Percentiles rank a stretch among this genome's conserved stretches.
phyloP scores from a whole-genome alignment of 2,797 vertebrate genomes.

The Kryptolebias ocellatus region DNA sequence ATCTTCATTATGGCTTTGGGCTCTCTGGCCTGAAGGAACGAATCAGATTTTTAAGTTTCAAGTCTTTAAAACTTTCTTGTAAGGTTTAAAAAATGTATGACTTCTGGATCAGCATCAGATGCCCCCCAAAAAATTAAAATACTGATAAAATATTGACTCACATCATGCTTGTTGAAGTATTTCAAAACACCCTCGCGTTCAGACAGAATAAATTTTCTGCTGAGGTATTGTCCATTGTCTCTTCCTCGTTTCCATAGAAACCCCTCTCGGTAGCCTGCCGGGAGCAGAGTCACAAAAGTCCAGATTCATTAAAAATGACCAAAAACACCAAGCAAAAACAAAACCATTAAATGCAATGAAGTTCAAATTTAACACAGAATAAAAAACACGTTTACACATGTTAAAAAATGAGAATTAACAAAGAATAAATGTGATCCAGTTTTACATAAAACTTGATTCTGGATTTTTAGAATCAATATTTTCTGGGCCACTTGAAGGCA shows the following conservation, averaged over 20 bases:
- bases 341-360: neutral
- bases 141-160: slow-evolving; percentile 11
- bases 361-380: too few relatives aligned
- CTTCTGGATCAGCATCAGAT: too few relatives aligned
- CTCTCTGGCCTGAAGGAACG: slow-evolving; percentile 87
- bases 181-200: slow-evolving; percentile 89
- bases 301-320: neutral
- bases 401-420: too few relatives aligned
- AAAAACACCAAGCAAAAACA: neutral
- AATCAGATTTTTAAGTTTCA: neutral
- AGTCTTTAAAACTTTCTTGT: neutral
- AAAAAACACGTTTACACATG: too few relatives aligned
- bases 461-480: too few relatives aligned
- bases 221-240: slow-evolving; percentile 95
- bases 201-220: slow-evolving; percentile 93
- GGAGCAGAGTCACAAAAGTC: slow-evolving; percentile 22
- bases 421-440: too few relatives aligned
- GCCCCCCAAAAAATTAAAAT: too few relatives aligned
- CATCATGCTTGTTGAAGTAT: slow-evolving; percentile 45
- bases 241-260: slow-evolving; percentile 95
- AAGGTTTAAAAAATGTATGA: neutral
- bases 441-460: too few relatives aligned
- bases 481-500: too few relatives aligned
- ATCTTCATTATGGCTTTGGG: slow-evolving; percentile 96
- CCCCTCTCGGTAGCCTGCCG: slow-evolving; percentile 93